Evolutionary conservation across 1,140 invertebrate species (phyloP), one percentile per base, ranked within the genome.

Genomic region (Drosophila watanabei): DNA sequence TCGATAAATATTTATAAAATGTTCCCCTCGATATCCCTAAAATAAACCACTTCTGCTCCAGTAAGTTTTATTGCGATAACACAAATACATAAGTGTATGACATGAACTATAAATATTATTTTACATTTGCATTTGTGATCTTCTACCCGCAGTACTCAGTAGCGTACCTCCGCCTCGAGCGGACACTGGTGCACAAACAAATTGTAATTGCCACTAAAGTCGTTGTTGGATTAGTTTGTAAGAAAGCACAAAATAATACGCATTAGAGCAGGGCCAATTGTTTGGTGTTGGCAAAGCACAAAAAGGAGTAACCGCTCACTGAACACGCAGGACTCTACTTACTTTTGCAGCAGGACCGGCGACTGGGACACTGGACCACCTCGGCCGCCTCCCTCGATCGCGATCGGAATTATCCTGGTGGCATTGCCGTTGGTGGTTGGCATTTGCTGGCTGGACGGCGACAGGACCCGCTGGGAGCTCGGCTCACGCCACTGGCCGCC

Each of bases 141-240:
- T 52, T 32, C 32, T 33, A 49, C 46, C 37, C 48, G 33, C 33
- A 6, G 65, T 65, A 82, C 84, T 92, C 82, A 79, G 81, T 83
- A 93, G 75, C 76, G 88, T 82, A 93, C 81, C 80, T 93, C 90
- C 71, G 92, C 93, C 79, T 93, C 85, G 76, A 93, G 81, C 77
- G 93, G 93, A 86, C 92, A 93, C 71, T 93, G 92, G 68, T 93
- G 86, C 52, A 93, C 92, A 82, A 76, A 78, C 64, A 92, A 80
- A 84, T 82, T 92, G 89, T 92, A 93, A 80, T 91, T 83, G 75
- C 68, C 93, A 79, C 93, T 93, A 86, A 77, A 63, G 45, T 49
- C 39, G 49, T 61, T 60, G 49, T 61, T 60, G 49, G 59, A 79
- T 82, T 66, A 58, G 66, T 75, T 62, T 61, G 62, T 73, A 79